Percentiles rank a stretch among this genome's conserved stretches.
Conservation (phyloP, 2,888 invertebrate species). For the Erynnis tages region DNA sequence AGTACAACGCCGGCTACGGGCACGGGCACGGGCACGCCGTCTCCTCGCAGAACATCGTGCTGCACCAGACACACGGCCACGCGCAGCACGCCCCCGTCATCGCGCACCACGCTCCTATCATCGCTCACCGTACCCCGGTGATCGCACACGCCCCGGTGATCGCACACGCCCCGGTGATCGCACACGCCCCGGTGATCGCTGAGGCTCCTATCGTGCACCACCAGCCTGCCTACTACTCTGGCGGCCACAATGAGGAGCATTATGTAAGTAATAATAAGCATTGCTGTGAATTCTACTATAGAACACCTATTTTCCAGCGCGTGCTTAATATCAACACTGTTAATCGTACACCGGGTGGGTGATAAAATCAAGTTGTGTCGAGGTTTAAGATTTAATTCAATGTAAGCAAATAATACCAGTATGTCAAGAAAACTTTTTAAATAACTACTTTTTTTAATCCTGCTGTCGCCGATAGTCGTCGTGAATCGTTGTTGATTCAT, state of each 20-base stretch:
- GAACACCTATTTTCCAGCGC: no score
- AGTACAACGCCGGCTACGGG: conserved; percentile 15
- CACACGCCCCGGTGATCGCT: not conserved
- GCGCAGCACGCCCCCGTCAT: conserved; percentile 39
- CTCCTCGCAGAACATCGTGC: conserved; percentile 2
- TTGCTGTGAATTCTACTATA: not conserved
- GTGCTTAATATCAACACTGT: no score
- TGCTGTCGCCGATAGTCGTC: no score
- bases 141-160: conserved; percentile 27
- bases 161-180: not conserved
- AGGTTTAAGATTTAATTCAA: not conserved
- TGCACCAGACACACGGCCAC: conserved; percentile 4
- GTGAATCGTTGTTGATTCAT: no score
- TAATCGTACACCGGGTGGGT: no score
- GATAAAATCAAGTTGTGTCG: not conserved
- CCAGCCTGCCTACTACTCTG: not conserved
- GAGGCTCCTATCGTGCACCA: not conserved
- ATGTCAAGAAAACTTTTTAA: no score
- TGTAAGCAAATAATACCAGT: not conserved
- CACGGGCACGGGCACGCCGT: not conserved
- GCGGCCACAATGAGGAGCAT: not conserved
- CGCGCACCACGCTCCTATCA: no score
- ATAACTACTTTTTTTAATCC: no score
- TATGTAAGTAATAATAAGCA: not conserved
- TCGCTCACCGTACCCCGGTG: not conserved